phyloP scores from a whole-genome alignment of 1,140 invertebrate genomes.

The Lysiphlebus fabarum region DNA sequence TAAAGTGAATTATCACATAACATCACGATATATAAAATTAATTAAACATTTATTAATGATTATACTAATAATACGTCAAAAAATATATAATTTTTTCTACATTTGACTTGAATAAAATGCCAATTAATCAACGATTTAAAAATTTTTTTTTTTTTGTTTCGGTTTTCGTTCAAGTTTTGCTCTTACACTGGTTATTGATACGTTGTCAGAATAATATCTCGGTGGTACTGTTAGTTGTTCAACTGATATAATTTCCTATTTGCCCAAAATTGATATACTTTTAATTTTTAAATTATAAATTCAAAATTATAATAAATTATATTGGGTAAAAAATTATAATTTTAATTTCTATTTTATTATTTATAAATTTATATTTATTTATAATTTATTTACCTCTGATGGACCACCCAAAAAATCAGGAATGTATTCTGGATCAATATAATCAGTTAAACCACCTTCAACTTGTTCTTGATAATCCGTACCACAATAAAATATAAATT shows the following conservation, averaged over 20 bases:
- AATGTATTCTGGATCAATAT: constrained; percentile 81
- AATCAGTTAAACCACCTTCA: constrained; percentile 77
- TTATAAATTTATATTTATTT: background rate
- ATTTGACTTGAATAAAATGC: no score
- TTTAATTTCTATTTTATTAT: background rate
- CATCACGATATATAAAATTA: no score
- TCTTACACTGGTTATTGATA: constrained; percentile 48
- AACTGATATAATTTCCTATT: constrained; percentile 48
- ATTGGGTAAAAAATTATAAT: constrained; percentile 4
- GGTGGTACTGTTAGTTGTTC: constrained; percentile 49
- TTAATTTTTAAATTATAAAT: constrained; percentile 3
- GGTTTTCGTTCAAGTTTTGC: background rate
- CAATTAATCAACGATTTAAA: background rate
- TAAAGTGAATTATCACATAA: no score
- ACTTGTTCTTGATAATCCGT: constrained; percentile 75
- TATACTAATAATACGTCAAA: no score
- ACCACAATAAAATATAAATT: constrained; percentile 90
- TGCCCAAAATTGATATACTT: constrained; percentile 18
- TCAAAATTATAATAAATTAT: background rate
- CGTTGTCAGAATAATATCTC: constrained; percentile 52
- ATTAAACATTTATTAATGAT: no score
- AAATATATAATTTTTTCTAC: no score
- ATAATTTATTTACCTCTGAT: constrained; percentile 67
- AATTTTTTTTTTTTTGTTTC: background rate
- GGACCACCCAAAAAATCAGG: constrained; percentile 90